Conservation (phyloP, 1,140 invertebrate genomes). For the Conopomorpha cramerella region DNA sequence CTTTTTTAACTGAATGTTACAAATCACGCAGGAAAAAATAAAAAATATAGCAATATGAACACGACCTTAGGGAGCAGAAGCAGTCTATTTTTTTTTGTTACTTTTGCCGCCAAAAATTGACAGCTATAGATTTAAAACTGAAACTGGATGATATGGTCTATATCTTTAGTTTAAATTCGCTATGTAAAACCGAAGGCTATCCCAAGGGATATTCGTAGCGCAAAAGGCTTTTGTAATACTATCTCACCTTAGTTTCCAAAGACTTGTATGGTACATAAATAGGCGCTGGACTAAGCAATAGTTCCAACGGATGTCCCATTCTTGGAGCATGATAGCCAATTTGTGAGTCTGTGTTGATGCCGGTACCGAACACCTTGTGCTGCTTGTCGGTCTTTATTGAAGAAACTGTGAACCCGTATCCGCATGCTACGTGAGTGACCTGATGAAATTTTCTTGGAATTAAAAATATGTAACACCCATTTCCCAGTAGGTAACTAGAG, state of each 20-base stretch:
- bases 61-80: no score
- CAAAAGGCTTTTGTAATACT: constrained; percentile 31
- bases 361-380: constrained; percentile 82
- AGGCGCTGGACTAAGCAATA: constrained; percentile 76
- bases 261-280: constrained; percentile 73
- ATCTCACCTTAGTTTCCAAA: constrained; percentile 37
- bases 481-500: no score
- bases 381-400: constrained; percentile 69
- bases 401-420: constrained; percentile 90
- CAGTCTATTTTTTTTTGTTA: no score
- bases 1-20: no score
- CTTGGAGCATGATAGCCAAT: constrained; percentile 74
- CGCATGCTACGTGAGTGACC: constrained; percentile 77
- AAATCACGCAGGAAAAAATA: no score
- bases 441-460: constrained; percentile 23
- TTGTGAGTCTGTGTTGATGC: constrained; percentile 92
- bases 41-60: no score
- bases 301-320: constrained; percentile 69
- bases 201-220: constrained; percentile 77
- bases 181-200: constrained; percentile 97
- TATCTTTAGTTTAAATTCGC: no score
- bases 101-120: no score
- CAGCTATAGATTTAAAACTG: no score
- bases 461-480: constrained; percentile 3
- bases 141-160: no score